Base-by-base conservation (phyloP, 2,797 vertebrate species). In the Anabas testudineus region DNA sequence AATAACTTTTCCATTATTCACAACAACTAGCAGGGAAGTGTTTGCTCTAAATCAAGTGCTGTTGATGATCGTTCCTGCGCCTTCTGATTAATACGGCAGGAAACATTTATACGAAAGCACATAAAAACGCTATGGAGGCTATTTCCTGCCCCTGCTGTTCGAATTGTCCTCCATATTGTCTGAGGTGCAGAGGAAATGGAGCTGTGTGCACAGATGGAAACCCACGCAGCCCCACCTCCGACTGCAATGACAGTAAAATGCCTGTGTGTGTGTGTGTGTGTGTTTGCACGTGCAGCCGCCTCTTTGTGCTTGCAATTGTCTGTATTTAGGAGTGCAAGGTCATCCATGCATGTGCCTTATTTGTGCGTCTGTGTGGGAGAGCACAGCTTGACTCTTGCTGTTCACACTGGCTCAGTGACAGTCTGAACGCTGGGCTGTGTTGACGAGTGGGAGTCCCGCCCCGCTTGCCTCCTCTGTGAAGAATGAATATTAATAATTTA, bases 401-500 rank as follows among this genome's bases (percentile, higher is more conserved):
- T 91, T 90, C 90, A 91, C 82, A 82, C 86, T 89, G 87, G 85
- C 80, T 79, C 56, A 0, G 73, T 76, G 83, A 90, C 90, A 82
- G 82, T 71, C 77, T 37, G 62, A 84, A 80, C 56, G 48, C 83
- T 74, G 56, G 10, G 62, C 71, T 54, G 62, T 85, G 84, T 81
- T 74, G 81, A 81, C 36, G 79, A 52, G 78, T 47, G 60, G 67
- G 66, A 67, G 64, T 74, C 77, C 57, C 59, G 28, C 67, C 76
- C 81, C 37, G 57, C 78, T 71, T 66, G 78, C 56, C 76, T n/a
- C 76, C 80, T 85, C 82, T 73, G 83, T 68, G 56, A 62, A 72
- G 80, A 81, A 85, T 58, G 73, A 86, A 87, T 87, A 89, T 92
- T 90, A 92, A 93, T 92, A 92, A 92, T 93, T 93, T 83, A 93